Base-by-base conservation (phyloP, 1,140 invertebrate species). In the Listronotus oregonensis region DNA sequence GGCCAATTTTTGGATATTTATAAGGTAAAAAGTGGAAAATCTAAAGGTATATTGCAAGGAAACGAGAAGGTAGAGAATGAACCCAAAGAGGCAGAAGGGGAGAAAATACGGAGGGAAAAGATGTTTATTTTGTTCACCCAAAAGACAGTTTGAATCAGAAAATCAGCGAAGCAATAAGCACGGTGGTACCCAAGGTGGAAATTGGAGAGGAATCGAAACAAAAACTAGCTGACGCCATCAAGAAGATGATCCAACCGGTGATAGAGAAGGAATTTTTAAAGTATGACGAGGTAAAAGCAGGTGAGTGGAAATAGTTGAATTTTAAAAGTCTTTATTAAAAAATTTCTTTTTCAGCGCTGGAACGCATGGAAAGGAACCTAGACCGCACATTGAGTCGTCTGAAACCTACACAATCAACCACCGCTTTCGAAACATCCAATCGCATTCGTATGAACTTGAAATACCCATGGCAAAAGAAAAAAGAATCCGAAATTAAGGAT, bases 241-340 rank as follows among this genome's bases (percentile, higher is more conserved):
- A 50, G 37, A 37, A 62, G 15, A 62, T 69, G 42, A 54, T 69
- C 4, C 37, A 61, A 8, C 67, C 67, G 3, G 31, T 69, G 5
- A 69, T 69, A 0, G 57, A 69, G 40, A 59, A 61, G 34, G 67
- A 69, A 32, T 65, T 56, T 52, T 15, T 69, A 31, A 63, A 69
- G 18, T 69, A 65, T 27, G 51, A 69, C 12, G 67, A 69, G 42
- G 58, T 69, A 6, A 65, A 62, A 46, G 47, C 40, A 40, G 67
- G 67, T 62, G 51, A 61, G 54, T 44, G 11, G 15, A 15, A 21
- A n/a, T 44, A 44, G 7, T 15, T 4, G 17, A 15, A 15, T 14
- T 7, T 8, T 44, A 2, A 6, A 34, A 12, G 9, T 42, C 40
- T 4, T 27, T 57, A 17, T 44, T 42, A 42, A 11, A 14, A 39